phyloP scores from a whole-genome alignment of 2,113 vertebrate genomes.

The Hippopotamus amphibius region DNA sequence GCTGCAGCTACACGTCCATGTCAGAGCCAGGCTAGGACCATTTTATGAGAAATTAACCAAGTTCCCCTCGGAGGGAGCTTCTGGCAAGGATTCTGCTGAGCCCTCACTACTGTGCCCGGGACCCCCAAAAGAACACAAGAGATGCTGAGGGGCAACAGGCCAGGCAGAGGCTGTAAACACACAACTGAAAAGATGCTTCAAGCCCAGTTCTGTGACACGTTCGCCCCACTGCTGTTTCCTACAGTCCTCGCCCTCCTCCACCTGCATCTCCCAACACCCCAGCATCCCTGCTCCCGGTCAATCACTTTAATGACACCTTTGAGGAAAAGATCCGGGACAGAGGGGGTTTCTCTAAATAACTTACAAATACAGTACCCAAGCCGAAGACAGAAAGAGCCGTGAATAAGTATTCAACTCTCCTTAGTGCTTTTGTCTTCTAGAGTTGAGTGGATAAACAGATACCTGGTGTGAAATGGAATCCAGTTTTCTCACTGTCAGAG shows the following conservation, averaged over 20 bases:
- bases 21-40: not conserved
- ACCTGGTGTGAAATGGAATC: not conserved
- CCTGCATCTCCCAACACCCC: fast-evolving
- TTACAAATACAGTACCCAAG: not conserved
- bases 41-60: not conserved
- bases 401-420: not conserved
- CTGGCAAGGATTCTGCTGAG: fast-evolving
- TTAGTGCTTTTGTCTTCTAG: not conserved
- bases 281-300: fast-evolving
- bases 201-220: fast-evolving
- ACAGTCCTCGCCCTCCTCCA: not conserved
- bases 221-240: too few relatives aligned
- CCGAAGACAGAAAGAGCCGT: not conserved
- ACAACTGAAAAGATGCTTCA: fast-evolving
- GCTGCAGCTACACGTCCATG: slow-evolving; percentile 47
- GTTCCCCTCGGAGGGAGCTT: not conserved
- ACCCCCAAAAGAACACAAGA: not conserved
- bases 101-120: not conserved
- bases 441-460: not conserved
- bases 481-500: not conserved
- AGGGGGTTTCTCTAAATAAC: not conserved
- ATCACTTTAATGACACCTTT: not conserved
- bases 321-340: not conserved
- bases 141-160: fast-evolving
- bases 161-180: fast-evolving